phyloP scores from a whole-genome alignment of 2,888 invertebrate species.

The Amiota mariae region DNA sequence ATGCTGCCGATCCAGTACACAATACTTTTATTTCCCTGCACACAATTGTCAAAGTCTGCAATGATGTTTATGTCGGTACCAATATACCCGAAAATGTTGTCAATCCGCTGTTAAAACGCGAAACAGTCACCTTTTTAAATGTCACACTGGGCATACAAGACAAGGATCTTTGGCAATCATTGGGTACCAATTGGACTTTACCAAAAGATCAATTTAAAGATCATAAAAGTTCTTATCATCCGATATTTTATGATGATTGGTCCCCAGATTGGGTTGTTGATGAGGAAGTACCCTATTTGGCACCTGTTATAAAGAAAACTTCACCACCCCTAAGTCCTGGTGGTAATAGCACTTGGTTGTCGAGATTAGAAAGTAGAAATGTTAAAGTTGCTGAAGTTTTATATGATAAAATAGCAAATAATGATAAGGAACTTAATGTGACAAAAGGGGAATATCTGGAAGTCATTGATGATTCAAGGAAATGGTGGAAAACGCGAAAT shows the following conservation, averaged over 20 bases:
- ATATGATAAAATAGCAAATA: slow-evolving; percentile 95
- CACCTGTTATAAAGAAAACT: slow-evolving; percentile 2
- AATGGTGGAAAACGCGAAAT: slow-evolving; percentile 98
- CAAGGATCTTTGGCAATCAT: slow-evolving; percentile 95
- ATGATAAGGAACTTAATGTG: slow-evolving; percentile 96
- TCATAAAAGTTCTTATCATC: slow-evolving; percentile 92
- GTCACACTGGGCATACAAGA: slow-evolving; percentile 97
- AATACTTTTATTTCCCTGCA: slow-evolving; percentile 97
- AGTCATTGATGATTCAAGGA: slow-evolving; percentile 95
- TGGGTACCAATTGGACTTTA: slow-evolving; percentile 95
- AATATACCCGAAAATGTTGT: slow-evolving; percentile 89
- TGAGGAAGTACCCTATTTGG: slow-evolving; percentile 78
- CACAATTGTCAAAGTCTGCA: slow-evolving; percentile 95
- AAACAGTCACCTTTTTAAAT: slow-evolving; percentile 92
- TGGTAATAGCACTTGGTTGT: slow-evolving; percentile 77
- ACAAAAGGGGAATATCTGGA: slow-evolving; percentile 95
- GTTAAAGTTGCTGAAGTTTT: slow-evolving; percentile 89
- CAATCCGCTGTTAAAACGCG: slow-evolving; percentile 91
- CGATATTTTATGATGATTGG: slow-evolving; percentile 98
- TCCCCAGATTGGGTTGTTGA: slow-evolving; percentile 90
- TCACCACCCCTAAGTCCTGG: slow-evolving; percentile 43
- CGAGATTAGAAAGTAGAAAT: slow-evolving; percentile 79
- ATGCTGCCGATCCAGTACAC: slow-evolving; percentile 96
- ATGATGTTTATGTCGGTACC: slow-evolving; percentile 87
- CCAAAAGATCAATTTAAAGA: slow-evolving; percentile 96